phyloP scores from a whole-genome alignment of 2,888 invertebrate species.

The Drosophila subquinaria region DNA sequence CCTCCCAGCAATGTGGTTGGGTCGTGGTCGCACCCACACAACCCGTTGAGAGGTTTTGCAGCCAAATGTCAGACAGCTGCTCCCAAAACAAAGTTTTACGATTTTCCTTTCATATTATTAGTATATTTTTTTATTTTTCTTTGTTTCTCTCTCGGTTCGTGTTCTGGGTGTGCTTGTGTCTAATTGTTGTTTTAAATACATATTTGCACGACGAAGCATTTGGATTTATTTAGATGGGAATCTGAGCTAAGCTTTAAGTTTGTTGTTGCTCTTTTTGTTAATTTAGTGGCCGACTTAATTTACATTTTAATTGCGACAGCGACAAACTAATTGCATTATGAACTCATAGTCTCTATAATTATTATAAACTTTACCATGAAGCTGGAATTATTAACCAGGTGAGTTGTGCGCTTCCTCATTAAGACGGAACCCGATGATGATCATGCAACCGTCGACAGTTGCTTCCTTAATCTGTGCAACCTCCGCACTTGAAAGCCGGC shows the following conservation, averaged over 20 bases:
- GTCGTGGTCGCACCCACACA: slow-evolving; percentile 61
- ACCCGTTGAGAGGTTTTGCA: slow-evolving; percentile 28
- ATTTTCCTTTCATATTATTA: slow-evolving; percentile 59
- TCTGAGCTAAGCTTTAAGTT: slow-evolving; percentile 22
- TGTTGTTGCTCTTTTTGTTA: slow-evolving; percentile 43
- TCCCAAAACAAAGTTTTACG: slow-evolving; percentile 46
- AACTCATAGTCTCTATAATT: slow-evolving; percentile 20
- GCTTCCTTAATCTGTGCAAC: slow-evolving; percentile 74
- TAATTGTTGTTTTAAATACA: slow-evolving; percentile 71
- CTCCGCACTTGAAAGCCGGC: slow-evolving; percentile 72
- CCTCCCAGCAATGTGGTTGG: slow-evolving; percentile 45
- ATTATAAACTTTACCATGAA: slow-evolving; percentile 47
- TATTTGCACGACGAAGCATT: slow-evolving; percentile 54
- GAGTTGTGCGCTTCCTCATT: slow-evolving; percentile 44
- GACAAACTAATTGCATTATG: slow-evolving; percentile 53
- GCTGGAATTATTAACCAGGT: slow-evolving; percentile 16
- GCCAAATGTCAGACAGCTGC: slow-evolving; percentile 72
- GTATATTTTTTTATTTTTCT: neutral
- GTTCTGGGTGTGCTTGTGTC: slow-evolving; percentile 59
- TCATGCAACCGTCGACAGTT: slow-evolving; percentile 56
- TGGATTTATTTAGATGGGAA: slow-evolving; percentile 35
- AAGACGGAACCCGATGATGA: slow-evolving; percentile 37
- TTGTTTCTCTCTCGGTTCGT: slow-evolving; percentile 9
- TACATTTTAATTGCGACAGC: slow-evolving; percentile 61
- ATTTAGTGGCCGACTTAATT: slow-evolving; percentile 56